These are phyloP conservation scores for Pristis pectinata DNA, from an alignment of 2,797 vertebrate species.

Conservation along the genomic window DNA sequence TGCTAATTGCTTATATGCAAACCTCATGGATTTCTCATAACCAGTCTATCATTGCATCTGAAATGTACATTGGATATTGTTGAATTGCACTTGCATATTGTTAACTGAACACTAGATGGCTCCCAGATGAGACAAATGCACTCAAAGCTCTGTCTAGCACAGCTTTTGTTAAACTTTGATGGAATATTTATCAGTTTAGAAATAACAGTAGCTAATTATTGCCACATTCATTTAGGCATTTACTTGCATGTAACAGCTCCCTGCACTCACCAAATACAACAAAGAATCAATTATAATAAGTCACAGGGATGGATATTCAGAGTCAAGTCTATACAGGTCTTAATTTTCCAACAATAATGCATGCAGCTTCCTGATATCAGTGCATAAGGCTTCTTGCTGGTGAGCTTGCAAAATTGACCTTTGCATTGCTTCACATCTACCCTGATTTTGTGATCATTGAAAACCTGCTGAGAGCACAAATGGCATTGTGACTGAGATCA, in stretches of 20 bases:
- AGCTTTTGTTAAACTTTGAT: conserved; percentile 9
- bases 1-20: neutral
- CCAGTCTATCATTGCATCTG: neutral
- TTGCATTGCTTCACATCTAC: neutral
- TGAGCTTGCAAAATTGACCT: neutral
- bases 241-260: neutral
- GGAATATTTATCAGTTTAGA: neutral
- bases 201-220: neutral
- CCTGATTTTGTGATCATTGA: neutral
- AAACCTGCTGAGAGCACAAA: neutral
- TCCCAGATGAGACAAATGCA: neutral
- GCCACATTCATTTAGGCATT: neutral
- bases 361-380: neutral
- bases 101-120: neutral
- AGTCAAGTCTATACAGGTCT: neutral
- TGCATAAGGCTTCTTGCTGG: neutral
- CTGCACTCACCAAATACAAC: neutral
- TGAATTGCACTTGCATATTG: neutral
- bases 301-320: neutral
- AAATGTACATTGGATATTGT: neutral
- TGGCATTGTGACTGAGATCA: neutral
- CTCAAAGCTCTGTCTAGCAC: neutral
- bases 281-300: neutral
- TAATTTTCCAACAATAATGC: neutral
- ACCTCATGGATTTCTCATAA: neutral